Evolutionary conservation across 1,140 invertebrate genomes (phyloP).

Genomic region (Drosophila sechellia): DNA sequence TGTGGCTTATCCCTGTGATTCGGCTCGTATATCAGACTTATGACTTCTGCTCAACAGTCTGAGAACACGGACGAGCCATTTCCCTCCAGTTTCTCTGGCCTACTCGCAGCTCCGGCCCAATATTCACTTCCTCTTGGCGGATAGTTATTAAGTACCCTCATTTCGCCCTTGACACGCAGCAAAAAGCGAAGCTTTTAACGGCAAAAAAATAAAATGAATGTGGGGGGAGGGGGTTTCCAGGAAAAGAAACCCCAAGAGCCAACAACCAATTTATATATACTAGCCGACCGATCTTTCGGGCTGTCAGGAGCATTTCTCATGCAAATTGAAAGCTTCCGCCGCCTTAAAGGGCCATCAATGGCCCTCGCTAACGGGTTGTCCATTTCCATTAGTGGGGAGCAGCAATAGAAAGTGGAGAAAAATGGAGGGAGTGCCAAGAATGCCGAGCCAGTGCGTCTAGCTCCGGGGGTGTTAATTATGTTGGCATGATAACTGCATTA

Average conservation of each 20-base stretch:
- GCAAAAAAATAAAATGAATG: conserved; percentile 34
- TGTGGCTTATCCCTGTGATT: conserved; percentile 60
- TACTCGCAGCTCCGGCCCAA: background rate
- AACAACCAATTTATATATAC: conserved; percentile 71
- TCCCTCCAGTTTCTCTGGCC: background rate
- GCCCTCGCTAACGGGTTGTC: conserved; percentile 64
- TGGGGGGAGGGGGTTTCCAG: conserved; percentile 10
- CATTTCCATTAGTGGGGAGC: conserved; percentile 53
- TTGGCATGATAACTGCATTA: conserved; percentile 80
- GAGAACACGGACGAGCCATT: conserved; percentile 15
- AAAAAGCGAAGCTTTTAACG: conserved; percentile 71
- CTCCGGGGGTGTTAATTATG: conserved; percentile 73
- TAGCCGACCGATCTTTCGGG: conserved; percentile 38
- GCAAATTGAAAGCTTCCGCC: conserved; percentile 63
- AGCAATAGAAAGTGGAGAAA: conserved; percentile 7
- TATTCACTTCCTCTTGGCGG: conserved; percentile 23
- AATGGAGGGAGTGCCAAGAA: conserved; percentile 42
- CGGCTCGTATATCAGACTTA: conserved; percentile 79
- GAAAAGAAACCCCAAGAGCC: conserved; percentile 46
- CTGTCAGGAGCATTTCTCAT: conserved; percentile 62
- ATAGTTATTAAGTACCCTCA: conserved; percentile 82
- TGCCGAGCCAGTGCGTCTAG: conserved; percentile 25
- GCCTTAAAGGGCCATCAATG: conserved; percentile 67
- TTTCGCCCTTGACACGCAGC: conserved; percentile 76
- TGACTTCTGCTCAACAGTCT: conserved; percentile 59